Percentiles rank a stretch among this genome's conserved stretches.
Evolutionary conservation across 2,113 vertebrate species (phyloP).

Genomic region (Apaloderma vittatum): DNA sequence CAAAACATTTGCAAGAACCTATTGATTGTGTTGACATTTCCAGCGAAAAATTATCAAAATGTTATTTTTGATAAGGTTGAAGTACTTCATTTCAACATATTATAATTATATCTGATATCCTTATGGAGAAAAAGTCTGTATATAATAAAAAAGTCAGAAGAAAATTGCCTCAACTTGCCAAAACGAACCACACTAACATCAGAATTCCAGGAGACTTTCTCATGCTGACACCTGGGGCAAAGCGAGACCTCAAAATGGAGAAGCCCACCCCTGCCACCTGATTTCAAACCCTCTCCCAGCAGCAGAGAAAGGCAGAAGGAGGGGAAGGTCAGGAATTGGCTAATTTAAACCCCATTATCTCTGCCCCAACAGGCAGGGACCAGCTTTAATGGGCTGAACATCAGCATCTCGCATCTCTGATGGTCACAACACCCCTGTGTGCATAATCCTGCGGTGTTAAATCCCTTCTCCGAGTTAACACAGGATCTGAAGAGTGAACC

Average conservation of each 20-base stretch:
- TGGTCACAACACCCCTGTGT: not conserved
- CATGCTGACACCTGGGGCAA: not conserved
- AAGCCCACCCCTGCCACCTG: not conserved
- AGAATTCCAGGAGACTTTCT: not conserved
- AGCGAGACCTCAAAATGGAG: not conserved
- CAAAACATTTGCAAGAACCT: slow-evolving; percentile 67
- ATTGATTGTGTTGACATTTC: slow-evolving; percentile 77
- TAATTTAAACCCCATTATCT: not conserved
- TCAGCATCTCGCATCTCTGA: not conserved
- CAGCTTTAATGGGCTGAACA: not conserved
- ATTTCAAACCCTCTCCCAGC: not conserved
- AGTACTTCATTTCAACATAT: slow-evolving; percentile 54
- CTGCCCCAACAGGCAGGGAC: not conserved
- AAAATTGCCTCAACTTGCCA: not conserved
- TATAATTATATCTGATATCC: slow-evolving; percentile 64
- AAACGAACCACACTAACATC: not conserved
- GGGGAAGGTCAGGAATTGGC: not conserved
- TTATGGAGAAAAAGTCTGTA: slow-evolving; percentile 4
- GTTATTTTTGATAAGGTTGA: slow-evolving; percentile 72
- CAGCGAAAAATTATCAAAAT: slow-evolving; percentile 69
- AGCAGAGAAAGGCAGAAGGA: not conserved
- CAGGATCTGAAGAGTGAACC: not conserved
- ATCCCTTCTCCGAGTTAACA: not conserved
- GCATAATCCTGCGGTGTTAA: fast-evolving
- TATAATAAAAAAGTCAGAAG: slow-evolving; percentile 15